Conservation (phyloP, 1,140 invertebrate genomes). For the Cheumatopsyche charites region DNA sequence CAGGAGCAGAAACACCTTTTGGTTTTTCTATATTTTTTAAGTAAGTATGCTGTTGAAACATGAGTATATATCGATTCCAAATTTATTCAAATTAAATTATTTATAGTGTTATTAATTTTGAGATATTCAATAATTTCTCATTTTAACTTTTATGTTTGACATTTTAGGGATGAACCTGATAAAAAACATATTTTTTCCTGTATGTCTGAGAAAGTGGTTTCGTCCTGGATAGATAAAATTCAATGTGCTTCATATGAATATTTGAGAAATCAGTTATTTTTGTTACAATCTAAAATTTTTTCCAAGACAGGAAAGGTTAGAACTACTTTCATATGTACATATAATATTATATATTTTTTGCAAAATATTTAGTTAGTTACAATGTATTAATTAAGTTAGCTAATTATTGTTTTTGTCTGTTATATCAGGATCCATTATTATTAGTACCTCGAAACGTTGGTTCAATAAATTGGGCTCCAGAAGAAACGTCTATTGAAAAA, state of each 20-base stretch:
- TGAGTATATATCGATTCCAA: too few species aligned
- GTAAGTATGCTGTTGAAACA: too few species aligned
- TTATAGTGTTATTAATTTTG: too few species aligned
- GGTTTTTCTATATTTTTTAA: constrained; percentile 70
- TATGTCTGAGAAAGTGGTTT: constrained; percentile 66
- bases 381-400: too few species aligned
- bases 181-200: constrained; percentile 69
- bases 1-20: constrained; percentile 66
- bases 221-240: constrained; percentile 67
- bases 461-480: constrained; percentile 59
- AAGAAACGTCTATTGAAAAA: constrained; percentile 26
- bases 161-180: constrained; percentile 68
- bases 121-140: too few species aligned
- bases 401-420: too few species aligned
- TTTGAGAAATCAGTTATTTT: constrained; percentile 63
- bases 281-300: constrained; percentile 65
- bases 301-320: constrained; percentile 66
- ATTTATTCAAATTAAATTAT: too few species aligned
- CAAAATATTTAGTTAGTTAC: background rate
- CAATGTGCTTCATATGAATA: constrained; percentile 68
- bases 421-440: constrained; percentile 68
- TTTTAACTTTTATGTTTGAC: constrained; percentile 18
- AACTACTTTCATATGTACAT: too few species aligned
- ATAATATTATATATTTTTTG: background rate
- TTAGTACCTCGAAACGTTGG: constrained; percentile 69